phyloP scores from a whole-genome alignment of 2,888 invertebrate species.

The Lepidonotus clava region DNA sequence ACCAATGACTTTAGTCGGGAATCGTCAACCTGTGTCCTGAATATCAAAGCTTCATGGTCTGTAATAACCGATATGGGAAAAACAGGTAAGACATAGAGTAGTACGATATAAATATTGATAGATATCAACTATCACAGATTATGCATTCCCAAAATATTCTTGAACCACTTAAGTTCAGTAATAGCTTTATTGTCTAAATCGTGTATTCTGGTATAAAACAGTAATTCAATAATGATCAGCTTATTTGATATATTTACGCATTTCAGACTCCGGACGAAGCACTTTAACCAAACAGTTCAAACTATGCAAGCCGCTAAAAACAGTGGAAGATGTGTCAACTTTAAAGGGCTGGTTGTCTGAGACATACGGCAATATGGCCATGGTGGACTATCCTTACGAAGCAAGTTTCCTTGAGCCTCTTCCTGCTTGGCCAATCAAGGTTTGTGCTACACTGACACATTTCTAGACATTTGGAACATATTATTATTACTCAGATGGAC shows the following conservation, averaged over 20 bases:
- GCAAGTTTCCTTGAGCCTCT: constrained; percentile 89
- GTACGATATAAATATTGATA: too few relatives aligned
- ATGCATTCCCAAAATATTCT: too few relatives aligned
- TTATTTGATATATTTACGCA: too few relatives aligned
- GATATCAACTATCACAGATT: too few relatives aligned
- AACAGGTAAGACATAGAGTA: too few relatives aligned
- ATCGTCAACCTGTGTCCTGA: constrained; percentile 85
- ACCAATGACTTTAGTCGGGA: constrained; percentile 87
- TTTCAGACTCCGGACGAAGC: constrained; percentile 84
- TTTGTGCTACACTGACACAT: too few relatives aligned
- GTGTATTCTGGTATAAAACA: too few relatives aligned
- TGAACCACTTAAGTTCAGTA: too few relatives aligned
- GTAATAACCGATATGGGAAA: constrained; percentile 81
- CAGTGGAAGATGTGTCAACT: constrained; percentile 82
- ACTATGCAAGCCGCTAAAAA: constrained; percentile 86
- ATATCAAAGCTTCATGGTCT: constrained; percentile 90
- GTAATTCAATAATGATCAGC: too few relatives aligned
- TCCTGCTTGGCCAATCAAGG: constrained; percentile 91
- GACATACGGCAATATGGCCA: constrained; percentile 88
- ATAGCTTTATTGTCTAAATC: too few relatives aligned
- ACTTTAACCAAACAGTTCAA: constrained; percentile 88
- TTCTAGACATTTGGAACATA: too few relatives aligned
- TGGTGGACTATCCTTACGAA: constrained; percentile 97
- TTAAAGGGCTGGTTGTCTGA: constrained; percentile 63
- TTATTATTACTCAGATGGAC: too few relatives aligned